Evolutionary conservation across 2,113 vertebrate species (phyloP), one percentile per base, ranked within the genome.

Genomic region (Petroica traversi): DNA sequence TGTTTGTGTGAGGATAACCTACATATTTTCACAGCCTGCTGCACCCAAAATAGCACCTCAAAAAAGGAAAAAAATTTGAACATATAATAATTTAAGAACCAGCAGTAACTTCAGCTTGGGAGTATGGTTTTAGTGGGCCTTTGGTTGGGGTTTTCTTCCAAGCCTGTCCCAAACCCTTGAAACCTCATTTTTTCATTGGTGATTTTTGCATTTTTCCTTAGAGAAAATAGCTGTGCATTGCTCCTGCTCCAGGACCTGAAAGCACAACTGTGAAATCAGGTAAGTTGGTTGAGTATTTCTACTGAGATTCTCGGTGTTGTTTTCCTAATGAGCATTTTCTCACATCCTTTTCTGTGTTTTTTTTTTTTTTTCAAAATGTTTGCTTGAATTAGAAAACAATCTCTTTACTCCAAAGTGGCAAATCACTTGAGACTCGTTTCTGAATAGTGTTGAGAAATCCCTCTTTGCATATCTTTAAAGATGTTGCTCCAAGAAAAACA

Each of bases 381-480:
- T 94, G 66, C 62, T 85, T 79, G 80, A 85, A 88, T 85, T 79
- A 91, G 68, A 87, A 95, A 88, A 73, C 89, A 85, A 82, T 72
- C 85, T 93, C 84, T 88, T 34, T 58, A 36, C 54, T 85, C 81
- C 54, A 16, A 94, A 93, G 84, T 69, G 28, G 63, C 49, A 94
- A 95, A 85, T 91, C 93, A 91, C 92, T 91, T 57, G 94, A 92
- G 92, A 82, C 77, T 93, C 5, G 1, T 52, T 94, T 85, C 77
- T 89, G 94, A 82, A 51, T 31, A 84, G 66, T 34, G 80, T 73
- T 91, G 89, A 95, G 93, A 95, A 95, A 92, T 95, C 87, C 89
- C 69, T 89, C 74, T 92, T 89, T 76, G 89, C 73, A 71, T 92
- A 75, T 84, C 91, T 95, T 92, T 78, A 92, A 95, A 93, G 84